Base-by-base conservation (phyloP, 2,113 vertebrate genomes). In the Cyprinus carpio region DNA sequence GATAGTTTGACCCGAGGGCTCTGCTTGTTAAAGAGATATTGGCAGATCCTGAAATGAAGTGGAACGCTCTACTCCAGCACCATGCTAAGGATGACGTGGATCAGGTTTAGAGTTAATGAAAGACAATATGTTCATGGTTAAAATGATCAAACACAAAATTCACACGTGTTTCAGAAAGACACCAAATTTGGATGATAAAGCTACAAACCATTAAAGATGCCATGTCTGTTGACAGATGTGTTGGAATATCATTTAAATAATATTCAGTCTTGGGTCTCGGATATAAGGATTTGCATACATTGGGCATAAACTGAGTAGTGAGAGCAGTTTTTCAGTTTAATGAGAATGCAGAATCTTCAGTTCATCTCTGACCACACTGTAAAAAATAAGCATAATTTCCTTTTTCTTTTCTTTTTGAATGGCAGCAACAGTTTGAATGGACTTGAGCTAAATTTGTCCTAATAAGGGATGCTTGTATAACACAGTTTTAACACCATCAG, bases 241-340 rank as follows among this genome's bases (percentile, higher is more conserved):
- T 46, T 51, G 79, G 46, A 78, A 20, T 40, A 43, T n/a, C 43
- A 27, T 60, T 80, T 79, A 29, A 75, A 37, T 81, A 75, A 54
- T 23, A 46, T 6, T 65, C 60, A 75, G 40, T 18, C 74, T 77
- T 31, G 18, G 4, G 51, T 25, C 18, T 31, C 56, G 40, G 16
- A 85, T 31, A 40, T 18, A 67, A 65, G 72, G 78, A 76, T 69
- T 82, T 84, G 83, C 77, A 89, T 85, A 81, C 29, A 87, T 86
- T 71, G 67, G 18, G 31, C 18, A 67, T 71, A 23, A 37, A 37
- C 7, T 71, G 51, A 69, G 75, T 56, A 60, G 65, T 77, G 60
- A 69, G 69, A 34, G 7, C 76, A 75, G 20, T 83, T 46, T 85
- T 43, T 79, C 27, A 60, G 31, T 49, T 82, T 85, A 87, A 83